Evolutionary conservation across 2,797 vertebrate genomes (phyloP), one percentile per base, ranked within the genome.

Genomic region (Micromesistius poutassou): DNA sequence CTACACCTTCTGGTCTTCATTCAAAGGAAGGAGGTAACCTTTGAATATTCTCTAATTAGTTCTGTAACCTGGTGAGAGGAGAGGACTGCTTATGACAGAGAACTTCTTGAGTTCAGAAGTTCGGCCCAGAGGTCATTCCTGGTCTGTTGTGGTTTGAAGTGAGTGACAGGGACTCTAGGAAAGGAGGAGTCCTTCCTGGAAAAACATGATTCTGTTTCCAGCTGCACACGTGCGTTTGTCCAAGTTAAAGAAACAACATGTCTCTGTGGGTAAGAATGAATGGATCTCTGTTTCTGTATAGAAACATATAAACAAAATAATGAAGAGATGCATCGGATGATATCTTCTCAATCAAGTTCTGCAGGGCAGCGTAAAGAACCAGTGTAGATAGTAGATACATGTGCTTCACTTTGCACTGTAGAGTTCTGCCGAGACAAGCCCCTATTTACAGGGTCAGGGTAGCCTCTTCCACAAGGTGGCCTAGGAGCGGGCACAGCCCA

Each of bases 141-240:
- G n/a, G 22, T 62, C 55, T 62, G 55, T 62, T 62, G n/a, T 9
- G 5, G 6, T 62, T 7, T 25, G 36, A 38, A 38, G 55, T 9
- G 55, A 62, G 55, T 62, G 22, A 62, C 22, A 62, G 22, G n/a
- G 55, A 0, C 55, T 25, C n/a, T 62, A 6, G 33, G 33, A 35
- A 35, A 35, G 33, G 33, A 35, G 33, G 33, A 6, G 33, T 35
- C 33, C 33, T 35, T 35, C 33, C 33, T 25, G 22, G 62, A 68
- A 68, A 28, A 68, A 4, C 5, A 55, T 85, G 85, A 91, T 89
- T 80, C 85, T 87, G 81, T 90, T 80, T 86, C 88, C 79, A 82
- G 76, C 84, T 88, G 86, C 87, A 87, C 84, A 85, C 86, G 80
- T 76, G 46, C 46, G 16, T 62, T 62, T 80, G 62, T 35, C 68